These are phyloP conservation scores for Mythimna albipuncta DNA, from an alignment of 2,888 invertebrate genomes.

Conservation along the genomic window DNA sequence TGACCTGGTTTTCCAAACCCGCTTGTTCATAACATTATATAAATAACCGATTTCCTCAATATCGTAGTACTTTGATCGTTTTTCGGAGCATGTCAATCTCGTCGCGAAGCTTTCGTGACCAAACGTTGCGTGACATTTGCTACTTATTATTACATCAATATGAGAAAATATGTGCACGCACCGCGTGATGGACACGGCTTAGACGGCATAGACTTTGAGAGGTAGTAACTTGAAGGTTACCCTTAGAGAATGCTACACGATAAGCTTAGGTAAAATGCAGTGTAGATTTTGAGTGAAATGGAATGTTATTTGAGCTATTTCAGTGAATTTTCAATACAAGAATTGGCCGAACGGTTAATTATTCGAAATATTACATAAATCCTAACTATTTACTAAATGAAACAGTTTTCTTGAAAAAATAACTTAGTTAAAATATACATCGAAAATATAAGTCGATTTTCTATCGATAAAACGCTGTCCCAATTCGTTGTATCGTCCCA, in stretches of 20 bases:
- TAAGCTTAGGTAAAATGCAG: slow-evolving; percentile 12
- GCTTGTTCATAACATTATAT: slow-evolving; percentile 46
- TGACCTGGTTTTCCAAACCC: slow-evolving; percentile 46
- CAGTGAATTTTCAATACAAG: neutral
- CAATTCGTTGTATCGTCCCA: neutral
- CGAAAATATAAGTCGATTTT: neutral
- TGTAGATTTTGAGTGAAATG: slow-evolving; percentile 1
- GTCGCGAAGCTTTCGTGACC: slow-evolving; percentile 52
- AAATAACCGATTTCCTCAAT: slow-evolving; percentile 61
- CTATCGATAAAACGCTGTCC: neutral
- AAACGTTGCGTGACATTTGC: slow-evolving; percentile 54
- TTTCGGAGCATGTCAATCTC: slow-evolving; percentile 54
- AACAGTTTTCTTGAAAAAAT: too few relatives aligned
- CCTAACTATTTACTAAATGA: too few relatives aligned
- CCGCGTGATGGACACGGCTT: slow-evolving; percentile 13
- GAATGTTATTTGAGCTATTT: slow-evolving; percentile 10
- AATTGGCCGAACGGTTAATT: neutral
- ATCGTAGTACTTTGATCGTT: slow-evolving; percentile 46
- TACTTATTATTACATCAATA: slow-evolving; percentile 57
- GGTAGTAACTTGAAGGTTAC: slow-evolving; percentile 38
- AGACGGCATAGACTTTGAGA: slow-evolving; percentile 11
- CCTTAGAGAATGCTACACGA: neutral
- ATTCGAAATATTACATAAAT: too few relatives aligned
- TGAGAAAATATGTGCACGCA: slow-evolving; percentile 57
- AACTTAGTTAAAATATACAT: neutral